A percentile compares a stretch with the other conserved stretches of the same genome.
Evolutionary conservation across 1,140 invertebrate species (phyloP).

Genomic region (Drosophila ironensis): DNA sequence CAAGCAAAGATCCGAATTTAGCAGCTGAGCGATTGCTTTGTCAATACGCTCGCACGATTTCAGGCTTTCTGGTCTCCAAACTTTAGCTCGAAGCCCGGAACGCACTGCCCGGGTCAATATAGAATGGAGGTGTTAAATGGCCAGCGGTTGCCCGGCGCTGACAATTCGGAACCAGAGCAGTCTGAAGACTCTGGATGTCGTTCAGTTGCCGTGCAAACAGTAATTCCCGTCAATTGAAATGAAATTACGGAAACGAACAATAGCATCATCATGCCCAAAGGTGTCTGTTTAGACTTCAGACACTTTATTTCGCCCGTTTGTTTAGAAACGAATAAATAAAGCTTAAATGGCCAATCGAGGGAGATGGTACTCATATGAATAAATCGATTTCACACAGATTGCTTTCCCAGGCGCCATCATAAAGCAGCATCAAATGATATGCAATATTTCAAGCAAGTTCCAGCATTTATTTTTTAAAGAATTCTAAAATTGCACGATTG

Average conservation of each 20-base stretch:
- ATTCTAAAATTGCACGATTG: no score
- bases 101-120: slow-evolving; percentile 29
- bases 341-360: slow-evolving; percentile 31
- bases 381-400: no score
- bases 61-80: slow-evolving; percentile 17
- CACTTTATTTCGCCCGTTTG: slow-evolving; percentile 44
- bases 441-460: no score
- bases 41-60: slow-evolving; percentile 7
- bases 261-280: slow-evolving; percentile 16
- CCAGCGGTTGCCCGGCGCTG: no score
- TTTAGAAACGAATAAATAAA: slow-evolving; percentile 64
- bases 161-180: slow-evolving; percentile 24
- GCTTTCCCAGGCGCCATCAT: slow-evolving; percentile 23
- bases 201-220: slow-evolving; percentile 50
- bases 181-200: not conserved
- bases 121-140: slow-evolving; percentile 42
- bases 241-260: slow-evolving; percentile 47
- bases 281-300: slow-evolving; percentile 19
- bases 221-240: slow-evolving; percentile 60
- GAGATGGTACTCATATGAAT: not conserved
- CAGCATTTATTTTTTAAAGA: no score
- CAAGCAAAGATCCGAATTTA: slow-evolving; percentile 18
- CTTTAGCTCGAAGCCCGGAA: not conserved
- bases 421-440: no score
- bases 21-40: slow-evolving; percentile 7